phyloP scores from a whole-genome alignment of 2,888 invertebrate species.

The Asteroscopus sphinx region DNA sequence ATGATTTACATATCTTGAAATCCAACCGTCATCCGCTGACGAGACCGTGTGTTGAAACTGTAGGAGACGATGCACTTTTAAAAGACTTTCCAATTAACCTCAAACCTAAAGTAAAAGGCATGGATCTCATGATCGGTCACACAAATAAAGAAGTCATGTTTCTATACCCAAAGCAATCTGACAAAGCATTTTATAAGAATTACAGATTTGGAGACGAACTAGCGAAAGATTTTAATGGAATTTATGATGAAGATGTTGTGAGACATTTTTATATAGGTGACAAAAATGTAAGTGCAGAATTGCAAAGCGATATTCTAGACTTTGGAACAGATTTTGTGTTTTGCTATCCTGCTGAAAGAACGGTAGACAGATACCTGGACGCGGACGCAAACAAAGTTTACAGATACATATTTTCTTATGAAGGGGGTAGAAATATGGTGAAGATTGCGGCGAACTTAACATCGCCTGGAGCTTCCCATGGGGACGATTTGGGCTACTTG shows the following conservation, averaged over 20 bases:
- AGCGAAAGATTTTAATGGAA: slow-evolving; percentile 15
- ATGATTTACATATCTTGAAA: slow-evolving; percentile 6
- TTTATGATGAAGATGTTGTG: slow-evolving; percentile 21
- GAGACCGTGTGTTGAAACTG: slow-evolving; percentile 31
- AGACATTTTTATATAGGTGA: slow-evolving; percentile 44
- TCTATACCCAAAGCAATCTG: slow-evolving; percentile 33
- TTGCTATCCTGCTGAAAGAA: slow-evolving; percentile 32
- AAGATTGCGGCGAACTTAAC: slow-evolving; percentile 29
- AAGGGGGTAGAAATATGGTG: slow-evolving; percentile 29
- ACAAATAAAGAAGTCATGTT: slow-evolving; percentile 43
- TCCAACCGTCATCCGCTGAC: slow-evolving; percentile 20
- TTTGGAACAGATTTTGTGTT: slow-evolving; percentile 39
- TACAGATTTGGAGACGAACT: slow-evolving; percentile 32
- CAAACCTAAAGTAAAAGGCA: slow-evolving; percentile 33
- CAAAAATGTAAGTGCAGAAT: neutral
- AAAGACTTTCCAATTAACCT: slow-evolving; percentile 37
- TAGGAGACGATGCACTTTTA: slow-evolving; percentile 27
- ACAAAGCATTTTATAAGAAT: slow-evolving; percentile 32
- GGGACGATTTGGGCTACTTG: slow-evolving; percentile 40
- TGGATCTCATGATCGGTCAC: slow-evolving; percentile 45
- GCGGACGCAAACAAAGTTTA: slow-evolving; percentile 28
- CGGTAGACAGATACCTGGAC: slow-evolving; percentile 29
- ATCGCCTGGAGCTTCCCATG: slow-evolving; percentile 31
- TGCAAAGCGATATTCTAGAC: slow-evolving; percentile 29
- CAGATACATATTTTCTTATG: slow-evolving; percentile 38